Conservation (phyloP, 2,113 vertebrate species). For the Phylloscopus trochilus region DNA sequence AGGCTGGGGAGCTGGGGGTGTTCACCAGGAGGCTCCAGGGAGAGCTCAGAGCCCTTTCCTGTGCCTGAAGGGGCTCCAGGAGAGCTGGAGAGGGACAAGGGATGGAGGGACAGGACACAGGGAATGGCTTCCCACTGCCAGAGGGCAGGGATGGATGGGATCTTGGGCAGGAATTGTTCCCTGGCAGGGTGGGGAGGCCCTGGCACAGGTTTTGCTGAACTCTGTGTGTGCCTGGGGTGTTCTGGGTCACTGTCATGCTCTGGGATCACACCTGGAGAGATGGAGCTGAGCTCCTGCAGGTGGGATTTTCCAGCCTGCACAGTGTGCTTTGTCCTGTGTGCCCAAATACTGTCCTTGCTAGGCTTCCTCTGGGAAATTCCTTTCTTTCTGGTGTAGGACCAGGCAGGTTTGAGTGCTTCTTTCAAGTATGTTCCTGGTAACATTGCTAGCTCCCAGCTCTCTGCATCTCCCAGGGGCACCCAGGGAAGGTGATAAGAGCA, state of each 20-base stretch:
- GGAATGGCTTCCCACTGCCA: neutral
- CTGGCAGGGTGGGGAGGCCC: neutral
- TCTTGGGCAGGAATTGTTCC: neutral
- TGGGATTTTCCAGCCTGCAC: neutral
- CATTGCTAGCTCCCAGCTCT: neutral
- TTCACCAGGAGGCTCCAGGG: neutral
- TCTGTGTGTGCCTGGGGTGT: fast-evolving
- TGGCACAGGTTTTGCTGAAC: neutral
- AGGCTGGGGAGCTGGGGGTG: neutral
- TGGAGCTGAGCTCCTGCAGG: neutral
- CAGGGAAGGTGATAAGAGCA: neutral
- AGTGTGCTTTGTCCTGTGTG: neutral
- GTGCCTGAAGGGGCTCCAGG: neutral
- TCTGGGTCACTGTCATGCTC: fast-evolving
- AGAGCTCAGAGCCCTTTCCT: fast-evolving
- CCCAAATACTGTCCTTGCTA: neutral
- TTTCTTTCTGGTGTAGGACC: neutral
- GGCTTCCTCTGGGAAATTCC: neutral
- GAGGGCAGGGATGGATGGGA: neutral
- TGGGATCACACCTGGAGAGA: neutral
- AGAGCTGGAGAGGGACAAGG: neutral
- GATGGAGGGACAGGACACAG: neutral
- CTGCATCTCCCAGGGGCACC: neutral
- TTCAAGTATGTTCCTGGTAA: neutral
- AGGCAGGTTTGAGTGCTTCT: neutral